A percentile compares a stretch with the other conserved stretches of the same genome.
These are phyloP conservation scores for Muntiacus reevesi DNA, from an alignment of 2,113 vertebrate genomes.

Conservation along the genomic window DNA sequence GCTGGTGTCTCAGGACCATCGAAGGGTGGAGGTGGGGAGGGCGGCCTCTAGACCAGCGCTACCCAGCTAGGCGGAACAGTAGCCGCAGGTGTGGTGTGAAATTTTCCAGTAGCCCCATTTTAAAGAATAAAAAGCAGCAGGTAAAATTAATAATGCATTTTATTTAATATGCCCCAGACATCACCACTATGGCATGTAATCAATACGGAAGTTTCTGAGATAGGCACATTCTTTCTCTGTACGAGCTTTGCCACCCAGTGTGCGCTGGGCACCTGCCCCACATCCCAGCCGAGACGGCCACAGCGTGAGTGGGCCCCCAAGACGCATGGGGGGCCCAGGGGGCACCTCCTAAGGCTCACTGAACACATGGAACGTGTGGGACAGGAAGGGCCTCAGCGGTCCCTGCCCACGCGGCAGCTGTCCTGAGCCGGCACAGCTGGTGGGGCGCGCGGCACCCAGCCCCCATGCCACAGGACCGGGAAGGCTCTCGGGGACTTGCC, in stretches of 20 bases:
- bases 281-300: neutral
- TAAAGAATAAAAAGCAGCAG: neutral
- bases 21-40: neutral
- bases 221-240: neutral
- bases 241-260: neutral
- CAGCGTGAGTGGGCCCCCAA: neutral
- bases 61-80: neutral
- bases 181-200: neutral
- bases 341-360: neutral
- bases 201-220: neutral
- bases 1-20: slow-evolving; percentile 42
- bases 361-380: neutral
- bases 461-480: neutral
- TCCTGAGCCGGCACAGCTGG: neutral
- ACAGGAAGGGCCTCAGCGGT: neutral
- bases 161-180: neutral
- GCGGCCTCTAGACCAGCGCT: neutral
- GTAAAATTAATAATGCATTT: neutral
- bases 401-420: accelerated
- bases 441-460: neutral
- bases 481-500: neutral
- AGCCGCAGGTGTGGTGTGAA: neutral
- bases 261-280: neutral
- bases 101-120: neutral
- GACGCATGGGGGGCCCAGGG: neutral